These are phyloP conservation scores for Parascotia fuliginaria DNA, from an alignment of 2,888 invertebrate species.

Conservation along the genomic window DNA sequence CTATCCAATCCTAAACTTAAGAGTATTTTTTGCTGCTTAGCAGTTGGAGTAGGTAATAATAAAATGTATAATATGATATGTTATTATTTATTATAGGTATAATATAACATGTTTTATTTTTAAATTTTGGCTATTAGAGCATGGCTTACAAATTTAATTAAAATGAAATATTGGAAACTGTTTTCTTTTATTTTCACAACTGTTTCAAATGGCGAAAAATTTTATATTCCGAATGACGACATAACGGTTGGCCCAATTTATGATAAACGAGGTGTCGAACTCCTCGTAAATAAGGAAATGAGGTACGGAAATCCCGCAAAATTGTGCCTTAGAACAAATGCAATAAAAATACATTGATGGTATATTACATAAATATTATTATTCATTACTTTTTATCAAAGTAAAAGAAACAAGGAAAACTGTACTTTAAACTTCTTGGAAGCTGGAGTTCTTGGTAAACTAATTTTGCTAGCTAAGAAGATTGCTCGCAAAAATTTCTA, in stretches of 20 bases:
- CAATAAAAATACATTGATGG: not conserved
- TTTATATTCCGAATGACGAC: slow-evolving; percentile 22
- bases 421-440: too few species aligned
- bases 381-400: too few species aligned
- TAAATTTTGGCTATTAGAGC: not conserved
- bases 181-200: slow-evolving; percentile 13
- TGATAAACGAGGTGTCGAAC: slow-evolving; percentile 35
- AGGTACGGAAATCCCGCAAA: not conserved
- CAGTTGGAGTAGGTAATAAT: too few species aligned
- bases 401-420: too few species aligned
- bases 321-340: not conserved
- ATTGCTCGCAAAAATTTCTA: too few species aligned
- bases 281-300: slow-evolving; percentile 7
- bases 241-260: slow-evolving; percentile 23
- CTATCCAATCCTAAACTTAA: too few species aligned
- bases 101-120: not conserved
- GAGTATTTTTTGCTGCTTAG: too few species aligned
- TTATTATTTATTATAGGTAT: too few species aligned
- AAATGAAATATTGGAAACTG: slow-evolving; percentile 14
- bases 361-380: not conserved
- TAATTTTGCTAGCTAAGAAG: too few species aligned
- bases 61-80: too few species aligned
- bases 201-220: slow-evolving; percentile 24
- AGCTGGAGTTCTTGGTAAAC: too few species aligned
- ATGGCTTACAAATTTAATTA: slow-evolving; percentile 3